A percentile compares a stretch with the other conserved stretches of the same genome.
These are phyloP conservation scores for Poecilobothrus nobilitatus DNA, from an alignment of 2,888 invertebrate genomes.

Conservation along the genomic window DNA sequence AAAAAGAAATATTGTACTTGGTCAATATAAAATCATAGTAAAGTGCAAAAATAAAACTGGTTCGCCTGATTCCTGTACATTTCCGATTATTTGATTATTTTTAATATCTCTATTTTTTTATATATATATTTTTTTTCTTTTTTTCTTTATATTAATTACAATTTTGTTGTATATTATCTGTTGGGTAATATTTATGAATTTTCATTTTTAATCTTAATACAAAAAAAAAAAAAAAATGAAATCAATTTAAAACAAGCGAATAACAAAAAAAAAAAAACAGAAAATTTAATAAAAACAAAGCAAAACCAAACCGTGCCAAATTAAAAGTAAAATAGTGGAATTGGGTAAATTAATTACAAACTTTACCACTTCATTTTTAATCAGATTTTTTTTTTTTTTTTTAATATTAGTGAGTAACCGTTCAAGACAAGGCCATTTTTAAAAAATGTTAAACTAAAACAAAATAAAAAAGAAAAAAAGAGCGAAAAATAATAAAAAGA, in stretches of 20 bases:
- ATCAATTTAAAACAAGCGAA: too few relatives aligned
- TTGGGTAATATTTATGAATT: not conserved
- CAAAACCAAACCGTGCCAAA: not conserved
- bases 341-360: not conserved
- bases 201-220: not conserved
- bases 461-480: not conserved
- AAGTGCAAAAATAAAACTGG: not conserved
- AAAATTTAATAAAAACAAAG: not conserved
- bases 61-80: not conserved
- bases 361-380: not conserved
- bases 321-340: not conserved
- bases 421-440: not conserved
- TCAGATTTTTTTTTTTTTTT: not conserved
- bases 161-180: not conserved
- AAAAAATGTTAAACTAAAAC: not conserved
- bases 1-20: too few relatives aligned
- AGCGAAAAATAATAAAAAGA: too few relatives aligned
- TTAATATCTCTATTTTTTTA: not conserved
- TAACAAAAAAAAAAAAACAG: too few relatives aligned
- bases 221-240: not conserved
- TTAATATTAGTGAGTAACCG: not conserved
- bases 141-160: not conserved
- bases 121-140: not conserved
- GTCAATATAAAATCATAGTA: too few relatives aligned
- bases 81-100: not conserved